A percentile compares a stretch with the other conserved stretches of the same genome.
phyloP scores from a whole-genome alignment of 2,888 invertebrate genomes.

The Schizotus pectinicornis region DNA sequence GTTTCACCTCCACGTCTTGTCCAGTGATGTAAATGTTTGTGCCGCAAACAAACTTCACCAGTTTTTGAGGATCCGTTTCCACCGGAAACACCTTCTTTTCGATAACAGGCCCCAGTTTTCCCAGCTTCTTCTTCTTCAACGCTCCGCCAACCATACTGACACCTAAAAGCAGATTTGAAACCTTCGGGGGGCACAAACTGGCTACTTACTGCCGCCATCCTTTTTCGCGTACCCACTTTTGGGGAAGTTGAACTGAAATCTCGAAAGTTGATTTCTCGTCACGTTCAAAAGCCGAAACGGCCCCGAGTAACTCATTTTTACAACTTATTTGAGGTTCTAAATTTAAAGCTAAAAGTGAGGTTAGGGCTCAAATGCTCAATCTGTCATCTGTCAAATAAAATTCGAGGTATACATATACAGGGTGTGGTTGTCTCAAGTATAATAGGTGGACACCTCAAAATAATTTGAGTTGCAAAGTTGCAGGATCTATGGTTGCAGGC shows the following conservation, averaged over 20 bases:
- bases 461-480: too few relatives aligned
- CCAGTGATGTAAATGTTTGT: conserved; percentile 82
- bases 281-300: conserved; percentile 10
- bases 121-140: conserved; percentile 66
- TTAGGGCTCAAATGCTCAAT: not conserved
- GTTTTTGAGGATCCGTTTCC: conserved; percentile 80
- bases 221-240: conserved; percentile 49
- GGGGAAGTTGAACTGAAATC: conserved; percentile 38
- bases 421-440: too few relatives aligned
- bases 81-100: conserved; percentile 81
- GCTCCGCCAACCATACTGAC: conserved; percentile 55
- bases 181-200: not conserved
- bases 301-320: conserved; percentile 3
- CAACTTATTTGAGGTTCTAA: not conserved
- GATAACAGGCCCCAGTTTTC: conserved; percentile 66
- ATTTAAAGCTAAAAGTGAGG: conserved; percentile 4
- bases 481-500: too few relatives aligned
- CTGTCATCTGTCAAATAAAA: too few relatives aligned
- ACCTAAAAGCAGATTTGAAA: conserved; percentile 40
- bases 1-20: conserved; percentile 77
- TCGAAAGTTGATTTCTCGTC: not conserved
- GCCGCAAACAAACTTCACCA: conserved; percentile 83
- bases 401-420: too few relatives aligned
- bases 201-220: conserved; percentile 43
- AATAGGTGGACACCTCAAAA: too few relatives aligned